Evolutionary conservation across 2,888 invertebrate species (phyloP).

Genomic region (Nemotelus nigrinus): DNA sequence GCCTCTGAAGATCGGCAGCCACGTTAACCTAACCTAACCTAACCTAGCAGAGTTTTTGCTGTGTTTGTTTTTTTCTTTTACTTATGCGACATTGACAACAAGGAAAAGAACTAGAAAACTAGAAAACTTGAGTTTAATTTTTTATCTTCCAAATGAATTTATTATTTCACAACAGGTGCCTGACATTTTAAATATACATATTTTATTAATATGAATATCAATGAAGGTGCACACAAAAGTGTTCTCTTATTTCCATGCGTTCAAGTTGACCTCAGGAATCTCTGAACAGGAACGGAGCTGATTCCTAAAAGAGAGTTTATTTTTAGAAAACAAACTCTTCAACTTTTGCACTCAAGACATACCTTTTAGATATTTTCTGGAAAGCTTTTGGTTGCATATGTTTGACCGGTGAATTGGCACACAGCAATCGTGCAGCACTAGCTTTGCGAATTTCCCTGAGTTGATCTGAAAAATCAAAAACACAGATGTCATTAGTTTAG

Average conservation of each 20-base stretch:
- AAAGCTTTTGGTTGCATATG: slow-evolving; percentile 19
- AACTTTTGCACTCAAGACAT: background rate
- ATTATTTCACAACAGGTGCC: too few relatives aligned
- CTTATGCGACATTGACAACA: too few relatives aligned
- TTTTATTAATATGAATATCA: too few relatives aligned
- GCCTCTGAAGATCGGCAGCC: too few relatives aligned
- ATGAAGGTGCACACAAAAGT: too few relatives aligned
- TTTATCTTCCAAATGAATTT: too few relatives aligned
- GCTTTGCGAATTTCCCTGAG: slow-evolving; percentile 16
- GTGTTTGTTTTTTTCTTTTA: too few relatives aligned
- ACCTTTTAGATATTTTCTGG: slow-evolving; percentile 4
- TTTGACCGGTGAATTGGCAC: slow-evolving; percentile 10
- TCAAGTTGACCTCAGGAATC: background rate
- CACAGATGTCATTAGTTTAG: background rate
- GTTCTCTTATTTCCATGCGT: background rate
- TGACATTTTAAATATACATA: too few relatives aligned
- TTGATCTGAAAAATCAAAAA: slow-evolving; percentile 5
- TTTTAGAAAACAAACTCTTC: background rate
- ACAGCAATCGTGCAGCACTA: slow-evolving; percentile 11
- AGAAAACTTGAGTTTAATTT: too few relatives aligned
- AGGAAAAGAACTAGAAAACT: too few relatives aligned
- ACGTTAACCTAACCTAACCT: too few relatives aligned
- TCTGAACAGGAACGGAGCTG: background rate
- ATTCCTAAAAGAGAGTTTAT: background rate
- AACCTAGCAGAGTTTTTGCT: too few relatives aligned